Percentiles rank a stretch among this genome's conserved stretches.
Evolutionary conservation across 2,797 vertebrate genomes (phyloP).

Genomic region (Periparus ater): DNA sequence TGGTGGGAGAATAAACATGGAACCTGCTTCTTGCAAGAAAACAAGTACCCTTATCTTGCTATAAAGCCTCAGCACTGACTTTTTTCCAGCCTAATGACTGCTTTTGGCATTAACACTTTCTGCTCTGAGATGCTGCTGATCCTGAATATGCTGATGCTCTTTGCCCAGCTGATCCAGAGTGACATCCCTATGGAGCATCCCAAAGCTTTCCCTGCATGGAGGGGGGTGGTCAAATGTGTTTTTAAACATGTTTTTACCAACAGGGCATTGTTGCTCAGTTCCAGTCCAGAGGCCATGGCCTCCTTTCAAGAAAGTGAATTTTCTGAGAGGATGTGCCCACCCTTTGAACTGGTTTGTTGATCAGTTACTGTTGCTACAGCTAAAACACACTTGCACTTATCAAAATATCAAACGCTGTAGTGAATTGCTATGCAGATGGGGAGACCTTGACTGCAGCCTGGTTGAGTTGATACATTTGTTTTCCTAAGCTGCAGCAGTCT

Average conservation of each 20-base stretch:
- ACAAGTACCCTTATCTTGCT: rapidly evolving
- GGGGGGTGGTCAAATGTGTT: not conserved
- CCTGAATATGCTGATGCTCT: not conserved
- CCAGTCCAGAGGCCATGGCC: rapidly evolving
- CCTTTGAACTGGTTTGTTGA: not conserved
- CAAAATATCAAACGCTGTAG: not conserved
- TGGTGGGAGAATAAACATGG: not conserved
- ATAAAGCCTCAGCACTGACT: not conserved
- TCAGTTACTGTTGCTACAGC: not conserved
- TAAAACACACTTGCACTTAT: not conserved
- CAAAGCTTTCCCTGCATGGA: rapidly evolving
- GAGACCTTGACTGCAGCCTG: not conserved
- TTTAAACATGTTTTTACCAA: not conserved
- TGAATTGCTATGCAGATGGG: not conserved
- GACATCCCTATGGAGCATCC: not conserved
- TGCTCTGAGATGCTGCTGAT: not conserved
- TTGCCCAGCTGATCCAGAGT: not conserved
- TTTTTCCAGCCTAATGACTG: not conserved
- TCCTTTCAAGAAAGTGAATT: not conserved
- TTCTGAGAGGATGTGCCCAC: not conserved
- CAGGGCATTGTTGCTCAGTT: not conserved
- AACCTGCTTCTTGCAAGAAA: not conserved
- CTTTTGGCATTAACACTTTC: not conserved
- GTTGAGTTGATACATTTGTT: not conserved
- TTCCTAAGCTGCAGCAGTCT: not conserved